Evolutionary conservation across 2,113 vertebrate genomes (phyloP).

Genomic region (Eulacestoma nigropectus): DNA sequence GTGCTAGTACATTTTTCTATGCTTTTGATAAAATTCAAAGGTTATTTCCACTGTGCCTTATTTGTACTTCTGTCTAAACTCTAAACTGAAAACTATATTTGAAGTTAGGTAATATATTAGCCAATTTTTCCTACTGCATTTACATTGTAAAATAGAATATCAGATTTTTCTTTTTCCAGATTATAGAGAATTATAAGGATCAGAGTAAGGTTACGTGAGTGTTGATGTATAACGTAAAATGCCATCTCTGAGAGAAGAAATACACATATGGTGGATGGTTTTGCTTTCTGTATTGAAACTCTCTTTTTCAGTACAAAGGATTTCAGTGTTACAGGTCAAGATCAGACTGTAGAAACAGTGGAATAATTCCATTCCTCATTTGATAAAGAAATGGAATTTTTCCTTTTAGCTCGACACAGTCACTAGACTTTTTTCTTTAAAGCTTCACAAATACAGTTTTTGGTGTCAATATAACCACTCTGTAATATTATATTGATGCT

Average conservation of each 20-base stretch:
- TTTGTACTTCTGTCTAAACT: background rate
- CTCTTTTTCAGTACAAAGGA: background rate
- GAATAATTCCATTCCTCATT: background rate
- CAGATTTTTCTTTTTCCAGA: background rate
- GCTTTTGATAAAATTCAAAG: background rate
- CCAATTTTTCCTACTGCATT: background rate
- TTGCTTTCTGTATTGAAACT: background rate
- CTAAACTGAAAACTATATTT: background rate
- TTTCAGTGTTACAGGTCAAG: background rate
- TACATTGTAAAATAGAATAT: background rate
- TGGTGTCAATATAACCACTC: conserved; percentile 56
- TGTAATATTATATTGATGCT: conserved; percentile 55
- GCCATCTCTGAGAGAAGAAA: background rate
- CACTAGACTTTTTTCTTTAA: conserved; percentile 35
- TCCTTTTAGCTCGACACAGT: background rate
- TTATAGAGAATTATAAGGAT: background rate
- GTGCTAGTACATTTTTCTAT: background rate
- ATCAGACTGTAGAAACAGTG: background rate
- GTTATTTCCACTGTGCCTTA: background rate
- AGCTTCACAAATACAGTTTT: conserved; percentile 40
- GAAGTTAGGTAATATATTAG: background rate
- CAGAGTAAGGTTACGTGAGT: background rate
- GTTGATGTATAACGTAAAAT: background rate
- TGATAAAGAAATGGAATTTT: conserved; percentile 24
- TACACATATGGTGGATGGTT: background rate